phyloP scores from a whole-genome alignment of 2,113 vertebrate species.

The Nestor notabilis region DNA sequence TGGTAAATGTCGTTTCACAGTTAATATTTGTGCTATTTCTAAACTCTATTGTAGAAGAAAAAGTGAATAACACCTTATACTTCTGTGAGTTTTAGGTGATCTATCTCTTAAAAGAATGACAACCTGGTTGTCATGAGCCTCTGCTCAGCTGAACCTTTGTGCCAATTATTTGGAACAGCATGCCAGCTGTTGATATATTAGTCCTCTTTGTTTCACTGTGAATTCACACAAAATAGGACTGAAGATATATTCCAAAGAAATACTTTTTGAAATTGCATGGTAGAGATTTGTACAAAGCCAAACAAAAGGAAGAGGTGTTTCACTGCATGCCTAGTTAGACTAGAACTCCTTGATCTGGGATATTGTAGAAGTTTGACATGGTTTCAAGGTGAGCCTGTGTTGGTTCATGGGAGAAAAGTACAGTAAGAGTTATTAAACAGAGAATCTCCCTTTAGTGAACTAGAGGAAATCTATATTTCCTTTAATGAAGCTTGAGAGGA shows the following conservation, averaged over 20 bases:
- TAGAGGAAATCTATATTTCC: not conserved
- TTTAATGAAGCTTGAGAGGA: not conserved
- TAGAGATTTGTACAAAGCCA: not conserved
- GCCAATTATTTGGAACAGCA: not conserved
- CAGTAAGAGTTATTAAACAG: not conserved
- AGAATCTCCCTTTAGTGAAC: not conserved
- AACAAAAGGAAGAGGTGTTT: not conserved
- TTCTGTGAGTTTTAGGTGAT: not conserved
- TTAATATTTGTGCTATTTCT: not conserved
- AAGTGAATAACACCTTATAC: not conserved
- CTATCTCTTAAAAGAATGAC: not conserved
- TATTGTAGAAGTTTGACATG: not conserved
- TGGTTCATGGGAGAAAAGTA: not conserved
- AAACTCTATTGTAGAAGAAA: not conserved
- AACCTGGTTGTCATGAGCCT: not conserved
- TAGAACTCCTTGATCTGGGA: not conserved
- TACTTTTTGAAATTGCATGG: not conserved
- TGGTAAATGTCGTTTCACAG: not conserved
- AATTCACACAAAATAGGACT: not conserved
- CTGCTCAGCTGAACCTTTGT: not conserved
- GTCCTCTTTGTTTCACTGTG: not conserved
- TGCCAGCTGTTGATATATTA: accelerated
- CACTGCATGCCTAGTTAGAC: not conserved
- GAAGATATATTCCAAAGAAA: not conserved
- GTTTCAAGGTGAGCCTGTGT: not conserved